Evolutionary conservation across 2,888 invertebrate species (phyloP), one percentile per base, ranked within the genome.

Genomic region (Esperia sulphurella): DNA sequence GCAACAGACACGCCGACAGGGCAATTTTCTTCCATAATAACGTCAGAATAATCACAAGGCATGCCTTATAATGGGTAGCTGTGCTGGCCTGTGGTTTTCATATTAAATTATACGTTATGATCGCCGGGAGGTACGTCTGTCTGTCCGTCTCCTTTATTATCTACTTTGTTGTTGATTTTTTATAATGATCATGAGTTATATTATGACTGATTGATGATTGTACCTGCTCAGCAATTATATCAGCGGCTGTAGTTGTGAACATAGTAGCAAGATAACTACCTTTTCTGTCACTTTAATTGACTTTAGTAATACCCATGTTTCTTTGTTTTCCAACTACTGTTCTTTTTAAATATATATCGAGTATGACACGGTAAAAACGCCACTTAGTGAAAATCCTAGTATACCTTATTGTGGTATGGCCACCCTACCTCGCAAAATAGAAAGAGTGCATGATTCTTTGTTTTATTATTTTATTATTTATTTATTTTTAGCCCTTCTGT

Each of bases 61-160:
- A 40, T 48, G 33, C 35, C n/a, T 14, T 43, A 46, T 55, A 58
- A 59, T 52, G 49, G 51, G 50, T 40, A 51, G 56, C 50, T 45
- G 50, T 49, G 48, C 35, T 35, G 35, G 10, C 35, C 42, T 45
- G 51, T 42, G 47, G 42, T 52, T 56, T 48, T 41, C 48, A 43
- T 51, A 52, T 50, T 41, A 57, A 60, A 62, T 62, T 57, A 57
- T 52, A 57, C 38, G 50, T 47, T 51, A 39, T 40, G 42, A 45
- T 35, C 44, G 57, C 61, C 52, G 8, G 38, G 44, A 54, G 61
- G 54, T 49, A 49, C 28, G 51, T 51, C 57, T 52, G 59, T 55
- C 58, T 47, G 57, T 54, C 52, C 48, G 55, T 52, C 45, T 43
- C 48, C 41, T 46, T 51, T 47, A 52, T 51, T 51, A 45, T 42